phyloP scores from a whole-genome alignment of 2,113 vertebrate genomes.

The Melozone crissalis region DNA sequence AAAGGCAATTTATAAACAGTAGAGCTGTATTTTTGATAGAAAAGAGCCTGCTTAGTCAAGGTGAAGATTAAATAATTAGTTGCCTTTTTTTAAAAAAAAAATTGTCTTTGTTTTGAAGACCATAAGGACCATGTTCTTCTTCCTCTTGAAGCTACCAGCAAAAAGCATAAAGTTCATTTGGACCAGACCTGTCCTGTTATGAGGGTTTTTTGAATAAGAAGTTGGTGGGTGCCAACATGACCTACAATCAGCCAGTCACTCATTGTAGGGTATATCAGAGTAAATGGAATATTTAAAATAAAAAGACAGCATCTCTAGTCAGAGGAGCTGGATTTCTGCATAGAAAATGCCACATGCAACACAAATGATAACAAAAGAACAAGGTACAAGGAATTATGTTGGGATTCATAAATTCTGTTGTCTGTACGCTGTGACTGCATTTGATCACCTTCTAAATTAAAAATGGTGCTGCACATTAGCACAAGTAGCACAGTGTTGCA shows the following conservation, averaged over 20 bases:
- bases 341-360: neutral
- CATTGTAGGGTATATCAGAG: neutral
- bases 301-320: neutral
- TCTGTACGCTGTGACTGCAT: neutral
- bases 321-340: neutral
- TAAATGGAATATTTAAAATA: neutral
- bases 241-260: neutral
- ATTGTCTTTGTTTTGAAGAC: neutral
- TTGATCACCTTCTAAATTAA: conserved; percentile 1
- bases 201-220: neutral
- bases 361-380: neutral
- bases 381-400: neutral
- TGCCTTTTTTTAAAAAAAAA: neutral
- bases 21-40: neutral
- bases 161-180: neutral
- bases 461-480: neutral
- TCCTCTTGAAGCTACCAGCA: neutral
- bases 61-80: neutral
- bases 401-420: neutral
- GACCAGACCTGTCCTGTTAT: neutral
- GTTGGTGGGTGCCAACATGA: neutral
- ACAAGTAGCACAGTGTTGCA: neutral
- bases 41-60: neutral
- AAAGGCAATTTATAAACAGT: neutral
- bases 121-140: neutral